phyloP scores from a whole-genome alignment of 2,888 invertebrate species.

The Tipula confusa region DNA sequence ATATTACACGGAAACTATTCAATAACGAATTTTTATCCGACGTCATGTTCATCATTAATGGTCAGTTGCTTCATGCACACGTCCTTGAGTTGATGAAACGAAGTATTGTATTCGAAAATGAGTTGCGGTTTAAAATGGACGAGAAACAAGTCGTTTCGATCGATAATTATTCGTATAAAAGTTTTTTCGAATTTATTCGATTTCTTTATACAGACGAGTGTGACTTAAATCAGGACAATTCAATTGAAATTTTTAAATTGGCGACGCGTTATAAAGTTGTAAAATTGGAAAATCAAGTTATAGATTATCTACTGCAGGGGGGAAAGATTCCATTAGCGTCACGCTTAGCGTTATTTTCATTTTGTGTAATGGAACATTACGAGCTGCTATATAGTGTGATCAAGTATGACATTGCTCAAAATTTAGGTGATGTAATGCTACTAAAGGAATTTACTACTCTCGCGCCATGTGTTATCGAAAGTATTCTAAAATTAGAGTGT shows the following conservation, averaged over 20 bases:
- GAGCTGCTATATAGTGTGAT: background rate
- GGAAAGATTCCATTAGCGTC: background rate
- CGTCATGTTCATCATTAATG: background rate
- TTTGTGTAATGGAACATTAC: background rate
- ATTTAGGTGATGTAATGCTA: background rate
- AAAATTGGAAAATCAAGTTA: background rate
- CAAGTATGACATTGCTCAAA: background rate
- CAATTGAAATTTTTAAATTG: background rate
- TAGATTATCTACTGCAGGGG: background rate
- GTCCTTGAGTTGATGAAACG: background rate
- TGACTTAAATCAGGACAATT: background rate
- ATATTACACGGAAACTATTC: background rate
- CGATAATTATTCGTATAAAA: background rate
- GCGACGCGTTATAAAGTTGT: background rate
- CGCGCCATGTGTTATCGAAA: background rate
- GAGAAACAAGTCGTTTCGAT: background rate
- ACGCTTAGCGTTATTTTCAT: background rate
- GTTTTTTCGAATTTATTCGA: background rate
- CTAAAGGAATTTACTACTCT: background rate
- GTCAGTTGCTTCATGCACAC: background rate
- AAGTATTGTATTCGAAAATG: background rate
- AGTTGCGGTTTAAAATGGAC: background rate
- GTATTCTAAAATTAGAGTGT: background rate
- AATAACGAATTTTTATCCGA: background rate
- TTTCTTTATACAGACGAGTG: conserved; percentile 3